Conservation (phyloP, 1,140 invertebrate species). For the Semibalanus balanoides region DNA sequence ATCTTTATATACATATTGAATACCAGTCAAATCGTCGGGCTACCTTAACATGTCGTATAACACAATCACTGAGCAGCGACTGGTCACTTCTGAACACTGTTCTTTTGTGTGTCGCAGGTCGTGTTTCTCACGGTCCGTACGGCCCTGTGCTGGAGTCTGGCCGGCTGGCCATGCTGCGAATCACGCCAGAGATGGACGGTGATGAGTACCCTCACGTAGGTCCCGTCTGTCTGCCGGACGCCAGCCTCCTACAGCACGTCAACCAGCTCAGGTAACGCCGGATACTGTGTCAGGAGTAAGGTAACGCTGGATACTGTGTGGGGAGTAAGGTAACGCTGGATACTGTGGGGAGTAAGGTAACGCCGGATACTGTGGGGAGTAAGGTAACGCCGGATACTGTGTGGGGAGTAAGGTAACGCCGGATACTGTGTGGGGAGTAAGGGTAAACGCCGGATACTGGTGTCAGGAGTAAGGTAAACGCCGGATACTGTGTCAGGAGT, state of each 20-base stretch:
- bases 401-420: not conserved
- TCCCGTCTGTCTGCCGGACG: not conserved
- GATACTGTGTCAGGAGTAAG: not conserved
- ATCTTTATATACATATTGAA: no score
- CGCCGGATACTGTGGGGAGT: no score
- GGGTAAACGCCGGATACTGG: not conserved
- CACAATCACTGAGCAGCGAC: no score
- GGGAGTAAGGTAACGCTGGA: not conserved
- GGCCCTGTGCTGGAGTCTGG: not conserved
- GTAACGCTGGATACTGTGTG: not conserved
- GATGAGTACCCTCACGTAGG: not conserved
- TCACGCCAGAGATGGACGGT: not conserved
- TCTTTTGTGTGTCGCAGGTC: not conserved
- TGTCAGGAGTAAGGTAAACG: no score
- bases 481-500: not conserved
- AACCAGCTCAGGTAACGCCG: not conserved
- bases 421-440: not conserved
- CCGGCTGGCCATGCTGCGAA: not conserved
- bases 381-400: not conserved
- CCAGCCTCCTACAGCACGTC: not conserved
- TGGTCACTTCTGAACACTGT: no score
- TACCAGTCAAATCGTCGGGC: no score
- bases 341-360: not conserved
- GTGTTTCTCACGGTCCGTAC: not conserved
- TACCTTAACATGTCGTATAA: no score